Percentiles rank a stretch among this genome's conserved stretches.
Conservation (phyloP, 2,888 invertebrate genomes). For the Drosophila nigricruria region DNA sequence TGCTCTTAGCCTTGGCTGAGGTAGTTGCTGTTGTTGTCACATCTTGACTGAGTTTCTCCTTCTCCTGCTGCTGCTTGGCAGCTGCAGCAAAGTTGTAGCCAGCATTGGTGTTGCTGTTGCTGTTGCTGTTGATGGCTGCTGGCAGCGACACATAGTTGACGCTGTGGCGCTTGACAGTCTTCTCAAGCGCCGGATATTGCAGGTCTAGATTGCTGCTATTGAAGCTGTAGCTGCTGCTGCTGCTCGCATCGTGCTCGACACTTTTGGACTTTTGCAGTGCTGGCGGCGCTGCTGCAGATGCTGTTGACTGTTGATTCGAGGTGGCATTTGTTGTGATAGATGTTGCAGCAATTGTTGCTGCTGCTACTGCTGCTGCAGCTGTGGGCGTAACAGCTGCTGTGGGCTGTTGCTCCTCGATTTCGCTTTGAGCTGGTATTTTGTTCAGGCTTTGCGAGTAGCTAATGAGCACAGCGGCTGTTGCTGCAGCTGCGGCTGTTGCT, state of each 20-base stretch:
- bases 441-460: constrained; percentile 64
- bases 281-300: constrained; percentile 40
- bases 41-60: constrained; percentile 31
- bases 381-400: background rate
- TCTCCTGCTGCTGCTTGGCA: constrained; percentile 45
- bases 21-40: constrained; percentile 49
- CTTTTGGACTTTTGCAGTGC: constrained; percentile 85
- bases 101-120: background rate
- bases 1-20: constrained; percentile 61
- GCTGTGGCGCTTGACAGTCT: constrained; percentile 84
- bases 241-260: constrained; percentile 81
- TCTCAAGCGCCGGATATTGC: constrained; percentile 86
- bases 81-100: constrained; percentile 64
- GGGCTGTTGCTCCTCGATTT: constrained; percentile 20
- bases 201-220: constrained; percentile 83
- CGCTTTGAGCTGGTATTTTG: constrained; percentile 15
- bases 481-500: background rate
- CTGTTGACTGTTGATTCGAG: constrained; percentile 8
- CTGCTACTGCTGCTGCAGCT: constrained; percentile 3
- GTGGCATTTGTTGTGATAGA: constrained; percentile 18
- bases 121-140: constrained; percentile 4
- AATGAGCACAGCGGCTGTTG: constrained; percentile 33
- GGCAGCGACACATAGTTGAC: constrained; percentile 70
- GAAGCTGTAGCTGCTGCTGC: constrained; percentile 61
- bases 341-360: constrained; percentile 2